Conservation (phyloP, 2,113 vertebrate genomes). For the Australoheros scitulus region DNA sequence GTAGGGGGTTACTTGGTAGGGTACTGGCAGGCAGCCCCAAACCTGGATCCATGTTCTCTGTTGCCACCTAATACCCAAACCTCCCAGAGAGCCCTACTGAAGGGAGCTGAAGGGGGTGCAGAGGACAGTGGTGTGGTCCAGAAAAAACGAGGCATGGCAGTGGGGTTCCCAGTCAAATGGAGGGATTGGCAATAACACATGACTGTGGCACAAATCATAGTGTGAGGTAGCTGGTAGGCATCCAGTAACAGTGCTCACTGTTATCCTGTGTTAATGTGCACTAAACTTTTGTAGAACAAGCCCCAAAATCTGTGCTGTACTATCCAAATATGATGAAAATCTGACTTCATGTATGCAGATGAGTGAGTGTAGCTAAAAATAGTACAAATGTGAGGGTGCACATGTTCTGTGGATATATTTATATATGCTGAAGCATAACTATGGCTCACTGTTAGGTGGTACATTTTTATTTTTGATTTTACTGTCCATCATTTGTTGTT, state of each 20-base stretch:
- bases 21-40: conserved; percentile 12
- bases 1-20: background rate
- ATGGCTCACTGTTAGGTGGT: background rate
- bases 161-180: conserved; percentile 51
- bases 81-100: conserved; percentile 37
- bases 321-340: background rate
- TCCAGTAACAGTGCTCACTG: conserved; percentile 21
- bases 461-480: background rate
- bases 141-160: background rate
- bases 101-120: background rate
- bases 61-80: conserved; percentile 48
- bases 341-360: background rate
- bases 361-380: background rate
- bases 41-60: conserved; percentile 9
- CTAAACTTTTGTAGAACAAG: conserved; percentile 20
- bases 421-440: background rate
- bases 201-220: conserved; percentile 47
- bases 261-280: conserved; percentile 9
- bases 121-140: background rate
- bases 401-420: background rate
- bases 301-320: background rate
- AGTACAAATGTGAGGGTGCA: background rate
- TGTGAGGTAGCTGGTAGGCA: conserved; percentile 25
- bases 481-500: background rate
- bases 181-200: conserved; percentile 47